These are phyloP conservation scores for Marisa cornuarietis DNA, from an alignment of 1,140 invertebrate species.

Conservation along the genomic window DNA sequence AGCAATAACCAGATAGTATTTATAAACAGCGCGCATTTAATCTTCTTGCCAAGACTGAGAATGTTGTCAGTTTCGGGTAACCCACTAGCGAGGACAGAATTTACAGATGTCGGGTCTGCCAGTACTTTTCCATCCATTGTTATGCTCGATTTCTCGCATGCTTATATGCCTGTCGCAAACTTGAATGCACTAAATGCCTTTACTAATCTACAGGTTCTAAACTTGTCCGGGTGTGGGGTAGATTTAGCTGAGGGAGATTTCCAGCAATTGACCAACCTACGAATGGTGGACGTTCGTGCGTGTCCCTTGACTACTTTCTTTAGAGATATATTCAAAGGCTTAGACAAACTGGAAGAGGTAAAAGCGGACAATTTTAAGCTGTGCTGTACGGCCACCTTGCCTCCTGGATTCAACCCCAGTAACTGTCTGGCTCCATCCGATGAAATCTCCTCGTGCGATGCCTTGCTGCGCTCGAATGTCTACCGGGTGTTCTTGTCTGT, in stretches of 20 bases:
- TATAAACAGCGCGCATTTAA: constrained; percentile 12
- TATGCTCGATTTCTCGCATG: no score
- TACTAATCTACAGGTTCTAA: constrained; percentile 13
- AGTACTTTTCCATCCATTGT: no score
- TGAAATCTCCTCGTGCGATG: constrained; percentile 44
- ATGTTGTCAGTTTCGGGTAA: constrained; percentile 25
- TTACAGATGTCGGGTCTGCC: no score
- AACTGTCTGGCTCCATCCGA: constrained; percentile 39
- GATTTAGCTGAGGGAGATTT: constrained; percentile 22
- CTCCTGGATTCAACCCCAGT: constrained; percentile 22
- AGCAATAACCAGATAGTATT: constrained; percentile 3
- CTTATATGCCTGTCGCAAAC: no score
- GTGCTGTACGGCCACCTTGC: constrained; percentile 38
- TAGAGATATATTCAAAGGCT: not conserved
- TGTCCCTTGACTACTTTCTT: not conserved
- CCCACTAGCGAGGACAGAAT: not conserved
- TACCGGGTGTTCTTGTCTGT: constrained; percentile 43
- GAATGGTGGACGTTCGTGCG: constrained; percentile 5
- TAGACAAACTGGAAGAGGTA: constrained; percentile 9
- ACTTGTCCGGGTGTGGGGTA: constrained; percentile 24
- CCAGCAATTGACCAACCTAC: constrained; percentile 23
- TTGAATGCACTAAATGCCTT: not conserved
- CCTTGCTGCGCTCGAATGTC: constrained; percentile 36
- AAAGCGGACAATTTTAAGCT: constrained; percentile 37
- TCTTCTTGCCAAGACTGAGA: not conserved